These are phyloP conservation scores for Antrozous pallidus DNA, from an alignment of 2,797 vertebrate species.

Conservation along the genomic window DNA sequence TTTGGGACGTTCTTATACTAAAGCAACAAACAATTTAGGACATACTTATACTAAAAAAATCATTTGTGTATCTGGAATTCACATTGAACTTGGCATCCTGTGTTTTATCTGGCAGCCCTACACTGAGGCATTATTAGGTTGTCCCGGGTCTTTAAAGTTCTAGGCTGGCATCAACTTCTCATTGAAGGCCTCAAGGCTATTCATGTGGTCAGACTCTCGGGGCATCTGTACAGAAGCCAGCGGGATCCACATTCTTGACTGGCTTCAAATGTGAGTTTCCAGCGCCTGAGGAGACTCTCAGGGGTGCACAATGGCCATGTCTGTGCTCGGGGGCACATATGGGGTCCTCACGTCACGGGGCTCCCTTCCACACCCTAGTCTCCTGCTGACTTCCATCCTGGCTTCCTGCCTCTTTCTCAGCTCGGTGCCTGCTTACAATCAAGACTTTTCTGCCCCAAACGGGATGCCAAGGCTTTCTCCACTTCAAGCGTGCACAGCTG, in stretches of 20 bases:
- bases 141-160: conserved; percentile 6
- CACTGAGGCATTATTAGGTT: neutral
- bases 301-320: neutral
- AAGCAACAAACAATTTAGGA: conserved; percentile 54
- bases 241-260: neutral
- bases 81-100: neutral
- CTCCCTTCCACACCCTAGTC: neutral
- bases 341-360: neutral
- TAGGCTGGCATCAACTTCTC: neutral
- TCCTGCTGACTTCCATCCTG: neutral
- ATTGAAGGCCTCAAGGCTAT: neutral
- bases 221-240: neutral
- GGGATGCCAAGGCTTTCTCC: conserved; percentile 12
- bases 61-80: conserved; percentile 16
- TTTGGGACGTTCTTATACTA: neutral
- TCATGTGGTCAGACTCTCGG: neutral
- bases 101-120: neutral
- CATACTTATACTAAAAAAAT: conserved; percentile 15
- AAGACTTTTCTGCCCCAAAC: neutral
- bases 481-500: conserved; percentile 59
- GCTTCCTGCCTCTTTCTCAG: neutral
- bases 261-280: neutral
- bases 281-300: neutral
- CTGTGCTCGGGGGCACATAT: rapidly evolving
- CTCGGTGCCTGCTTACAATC: neutral